Evolutionary conservation across 2,113 vertebrate species (phyloP).

Genomic region (Acrocephalus kingi): DNA sequence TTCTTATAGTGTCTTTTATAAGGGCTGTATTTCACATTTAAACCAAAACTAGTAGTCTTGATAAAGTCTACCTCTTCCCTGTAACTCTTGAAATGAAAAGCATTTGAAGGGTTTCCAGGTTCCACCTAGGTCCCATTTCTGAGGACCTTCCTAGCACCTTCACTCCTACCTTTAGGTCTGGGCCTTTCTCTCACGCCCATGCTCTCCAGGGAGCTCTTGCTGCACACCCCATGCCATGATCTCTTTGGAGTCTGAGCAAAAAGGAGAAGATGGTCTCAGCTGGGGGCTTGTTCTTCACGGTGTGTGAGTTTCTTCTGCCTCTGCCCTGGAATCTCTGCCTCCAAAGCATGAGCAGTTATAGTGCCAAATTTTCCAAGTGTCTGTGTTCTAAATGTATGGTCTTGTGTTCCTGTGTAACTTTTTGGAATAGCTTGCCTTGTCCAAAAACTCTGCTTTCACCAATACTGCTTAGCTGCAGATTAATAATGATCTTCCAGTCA

Average conservation of each 20-base stretch:
- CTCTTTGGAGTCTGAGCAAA: background rate
- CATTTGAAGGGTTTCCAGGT: background rate
- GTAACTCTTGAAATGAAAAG: background rate
- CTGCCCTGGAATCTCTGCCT: background rate
- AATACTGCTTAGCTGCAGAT: conserved; percentile 24
- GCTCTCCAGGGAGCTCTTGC: background rate
- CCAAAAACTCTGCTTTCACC: background rate
- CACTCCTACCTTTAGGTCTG: rapidly evolving
- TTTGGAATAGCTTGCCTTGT: background rate
- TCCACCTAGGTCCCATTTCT: background rate
- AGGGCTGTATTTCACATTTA: background rate
- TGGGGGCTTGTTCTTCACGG: background rate
- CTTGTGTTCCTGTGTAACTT: background rate
- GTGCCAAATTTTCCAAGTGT: background rate
- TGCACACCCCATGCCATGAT: background rate
- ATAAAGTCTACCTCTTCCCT: background rate
- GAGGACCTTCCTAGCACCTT: background rate
- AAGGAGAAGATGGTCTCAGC: background rate
- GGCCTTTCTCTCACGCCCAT: background rate
- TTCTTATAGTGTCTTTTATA: background rate
- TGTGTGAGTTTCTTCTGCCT: background rate
- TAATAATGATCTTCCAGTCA: background rate
- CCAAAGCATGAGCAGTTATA: background rate
- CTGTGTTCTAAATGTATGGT: background rate
- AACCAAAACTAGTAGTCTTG: background rate